phyloP scores from a whole-genome alignment of 1,140 invertebrate genomes.

The Heliconius congener region DNA sequence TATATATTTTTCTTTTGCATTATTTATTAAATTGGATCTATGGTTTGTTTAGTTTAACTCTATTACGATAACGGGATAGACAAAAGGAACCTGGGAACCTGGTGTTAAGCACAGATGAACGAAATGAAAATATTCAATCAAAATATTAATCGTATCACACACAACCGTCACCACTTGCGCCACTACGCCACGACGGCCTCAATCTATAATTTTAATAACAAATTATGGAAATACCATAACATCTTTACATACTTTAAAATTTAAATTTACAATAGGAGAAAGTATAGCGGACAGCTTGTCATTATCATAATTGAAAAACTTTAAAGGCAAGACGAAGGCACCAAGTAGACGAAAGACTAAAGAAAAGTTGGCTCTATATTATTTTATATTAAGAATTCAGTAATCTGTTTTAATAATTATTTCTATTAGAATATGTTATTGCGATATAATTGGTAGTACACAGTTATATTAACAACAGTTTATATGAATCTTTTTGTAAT shows the following conservation, averaged over 20 bases:
- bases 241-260: slow-evolving; percentile 10
- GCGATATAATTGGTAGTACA: no score
- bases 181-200: no score
- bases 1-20: no score
- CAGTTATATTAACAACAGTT: background rate
- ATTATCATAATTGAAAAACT: slow-evolving; percentile 15
- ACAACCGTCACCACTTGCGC: no score
- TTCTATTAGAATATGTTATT: background rate
- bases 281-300: slow-evolving; percentile 10
- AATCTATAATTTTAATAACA: background rate
- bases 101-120: no score
- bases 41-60: no score
- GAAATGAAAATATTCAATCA: no score
- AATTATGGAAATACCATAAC: background rate
- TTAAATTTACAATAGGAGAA: slow-evolving; percentile 11
- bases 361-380: slow-evolving; percentile 1
- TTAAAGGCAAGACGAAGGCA: slow-evolving; percentile 7
- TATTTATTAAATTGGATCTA: no score
- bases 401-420: background rate
- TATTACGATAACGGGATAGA: no score
- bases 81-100: no score
- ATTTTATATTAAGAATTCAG: slow-evolving; percentile 4
- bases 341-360: slow-evolving; percentile 6
- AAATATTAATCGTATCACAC: no score
- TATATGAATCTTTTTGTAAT: no score